phyloP scores from a whole-genome alignment of 2,888 invertebrate genomes.

The Eumerus sabulonum region DNA sequence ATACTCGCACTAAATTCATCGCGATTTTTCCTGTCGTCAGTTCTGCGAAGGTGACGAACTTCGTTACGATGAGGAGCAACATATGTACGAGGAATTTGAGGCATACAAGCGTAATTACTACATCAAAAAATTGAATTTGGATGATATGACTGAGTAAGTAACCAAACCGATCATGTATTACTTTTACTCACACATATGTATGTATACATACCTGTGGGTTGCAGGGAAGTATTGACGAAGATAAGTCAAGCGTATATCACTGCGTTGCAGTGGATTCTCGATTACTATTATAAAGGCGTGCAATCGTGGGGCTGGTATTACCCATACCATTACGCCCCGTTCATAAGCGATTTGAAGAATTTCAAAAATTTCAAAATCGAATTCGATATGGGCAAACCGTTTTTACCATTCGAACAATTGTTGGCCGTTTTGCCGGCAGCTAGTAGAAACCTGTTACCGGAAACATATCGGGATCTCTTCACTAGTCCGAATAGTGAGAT shows the following conservation, averaged over 20 bases:
- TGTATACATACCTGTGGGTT: constrained; percentile 67
- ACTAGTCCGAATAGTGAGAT: constrained; percentile 86
- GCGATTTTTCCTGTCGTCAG: constrained; percentile 51
- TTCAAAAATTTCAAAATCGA: constrained; percentile 88
- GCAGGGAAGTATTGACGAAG: constrained; percentile 86
- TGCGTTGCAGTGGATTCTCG: constrained; percentile 97
- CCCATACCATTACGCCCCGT: constrained; percentile 98
- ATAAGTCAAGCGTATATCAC: constrained; percentile 94
- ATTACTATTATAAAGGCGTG: constrained; percentile 97
- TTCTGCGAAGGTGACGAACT: constrained; percentile 75
- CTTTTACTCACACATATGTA: not conserved
- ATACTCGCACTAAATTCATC: constrained; percentile 21
- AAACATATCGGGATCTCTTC: constrained; percentile 89
- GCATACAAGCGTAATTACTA: constrained; percentile 95
- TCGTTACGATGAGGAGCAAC: constrained; percentile 79
- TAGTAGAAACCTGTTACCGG: constrained; percentile 88
- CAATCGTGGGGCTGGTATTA: constrained; percentile 99
- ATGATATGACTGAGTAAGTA: constrained; percentile 87
- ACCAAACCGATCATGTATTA: not conserved
- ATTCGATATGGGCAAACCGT: constrained; percentile 92
- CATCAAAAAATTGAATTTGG: constrained; percentile 91
- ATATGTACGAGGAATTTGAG: constrained; percentile 86
- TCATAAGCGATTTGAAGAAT: constrained; percentile 93
- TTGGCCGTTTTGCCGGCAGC: constrained; percentile 92
- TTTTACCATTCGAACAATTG: constrained; percentile 94